phyloP scores from a whole-genome alignment of 2,113 vertebrate genomes.

The Laticauda colubrina region DNA sequence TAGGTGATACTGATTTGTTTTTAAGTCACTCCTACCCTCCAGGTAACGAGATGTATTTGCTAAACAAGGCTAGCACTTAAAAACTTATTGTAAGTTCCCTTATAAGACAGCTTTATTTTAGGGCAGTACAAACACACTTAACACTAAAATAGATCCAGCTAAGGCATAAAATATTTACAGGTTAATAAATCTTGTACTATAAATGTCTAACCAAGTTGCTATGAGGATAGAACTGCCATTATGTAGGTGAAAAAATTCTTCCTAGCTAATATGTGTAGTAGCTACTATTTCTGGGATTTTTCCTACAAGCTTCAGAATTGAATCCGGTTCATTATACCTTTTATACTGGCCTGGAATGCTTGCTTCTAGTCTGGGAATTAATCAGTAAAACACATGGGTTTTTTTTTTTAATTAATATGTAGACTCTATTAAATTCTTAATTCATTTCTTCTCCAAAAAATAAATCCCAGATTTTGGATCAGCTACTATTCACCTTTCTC shows the following conservation, averaged over 20 bases:
- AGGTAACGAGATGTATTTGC: background rate
- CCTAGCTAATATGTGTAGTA: background rate
- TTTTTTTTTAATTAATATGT: background rate
- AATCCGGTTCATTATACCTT: background rate
- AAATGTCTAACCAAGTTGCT: background rate
- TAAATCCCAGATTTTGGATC: background rate
- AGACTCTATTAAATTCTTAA: background rate
- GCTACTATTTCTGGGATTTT: background rate
- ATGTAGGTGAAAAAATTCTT: background rate
- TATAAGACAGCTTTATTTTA: background rate
- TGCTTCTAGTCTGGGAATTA: background rate
- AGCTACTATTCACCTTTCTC: background rate
- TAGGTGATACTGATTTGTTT: background rate
- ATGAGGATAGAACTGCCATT: background rate
- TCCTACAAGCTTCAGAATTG: background rate
- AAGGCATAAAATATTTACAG: background rate
- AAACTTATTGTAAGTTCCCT: background rate
- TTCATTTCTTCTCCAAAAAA: background rate
- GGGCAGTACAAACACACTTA: background rate
- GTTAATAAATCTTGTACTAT: background rate
- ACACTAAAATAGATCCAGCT: background rate
- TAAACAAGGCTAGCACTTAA: background rate
- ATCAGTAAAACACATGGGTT: background rate
- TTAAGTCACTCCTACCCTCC: background rate
- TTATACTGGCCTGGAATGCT: background rate